A percentile compares a stretch with the other conserved stretches of the same genome.
Conservation (phyloP, 2,113 vertebrate genomes). For the Prionailurus viverrinus region DNA sequence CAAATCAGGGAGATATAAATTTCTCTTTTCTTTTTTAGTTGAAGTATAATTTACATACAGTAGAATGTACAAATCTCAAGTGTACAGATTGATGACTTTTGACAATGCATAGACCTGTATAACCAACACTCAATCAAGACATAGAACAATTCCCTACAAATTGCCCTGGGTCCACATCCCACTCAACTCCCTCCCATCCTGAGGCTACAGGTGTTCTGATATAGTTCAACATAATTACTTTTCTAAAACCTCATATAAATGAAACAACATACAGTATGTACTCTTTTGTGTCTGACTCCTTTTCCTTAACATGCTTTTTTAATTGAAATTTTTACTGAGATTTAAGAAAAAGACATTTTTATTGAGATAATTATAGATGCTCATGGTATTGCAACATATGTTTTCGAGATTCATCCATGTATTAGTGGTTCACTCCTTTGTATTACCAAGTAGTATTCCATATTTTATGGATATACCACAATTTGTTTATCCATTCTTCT, state of each 20-base stretch:
- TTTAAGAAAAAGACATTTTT: not conserved
- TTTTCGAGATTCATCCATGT: constrained; percentile 25
- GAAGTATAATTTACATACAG: constrained; percentile 38
- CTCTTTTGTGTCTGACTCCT: not conserved
- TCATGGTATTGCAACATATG: not conserved
- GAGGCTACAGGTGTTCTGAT: not conserved
- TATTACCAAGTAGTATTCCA: constrained; percentile 1
- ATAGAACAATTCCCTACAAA: not conserved
- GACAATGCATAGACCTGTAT: not conserved
- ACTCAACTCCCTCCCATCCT: not conserved
- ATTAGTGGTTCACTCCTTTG: constrained; percentile 33
- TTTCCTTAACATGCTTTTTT: constrained; percentile 26
- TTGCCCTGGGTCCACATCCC: not conserved
- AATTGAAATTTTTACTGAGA: not conserved
- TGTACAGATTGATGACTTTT: constrained; percentile 20
- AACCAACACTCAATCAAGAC: not conserved
- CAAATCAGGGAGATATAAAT: constrained; percentile 54
- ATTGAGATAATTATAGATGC: not conserved
- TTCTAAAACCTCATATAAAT: constrained; percentile 15
- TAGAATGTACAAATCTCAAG: not conserved
- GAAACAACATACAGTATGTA: not conserved
- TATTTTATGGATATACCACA: not conserved
- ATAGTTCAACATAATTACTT: constrained; percentile 53
- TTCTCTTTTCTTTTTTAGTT: constrained; percentile 45
- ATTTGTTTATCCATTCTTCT: constrained; percentile 30